Evolutionary conservation across 2,888 invertebrate genomes (phyloP).

Genomic region (Minunthozetes semirufus): DNA sequence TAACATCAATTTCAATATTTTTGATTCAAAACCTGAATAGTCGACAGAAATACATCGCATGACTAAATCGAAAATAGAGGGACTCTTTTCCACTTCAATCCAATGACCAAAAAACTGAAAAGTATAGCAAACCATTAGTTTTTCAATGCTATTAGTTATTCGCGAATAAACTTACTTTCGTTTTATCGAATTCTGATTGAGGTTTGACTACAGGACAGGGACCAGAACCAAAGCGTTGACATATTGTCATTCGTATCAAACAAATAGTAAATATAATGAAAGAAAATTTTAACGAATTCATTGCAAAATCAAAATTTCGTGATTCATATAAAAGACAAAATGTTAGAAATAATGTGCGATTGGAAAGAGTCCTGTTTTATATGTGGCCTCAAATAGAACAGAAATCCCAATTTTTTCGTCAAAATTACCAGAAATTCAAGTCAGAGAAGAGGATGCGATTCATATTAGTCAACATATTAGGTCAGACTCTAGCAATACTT

Average conservation of each 20-base stretch:
- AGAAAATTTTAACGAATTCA: conserved; percentile 4
- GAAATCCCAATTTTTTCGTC: conserved; percentile 21
- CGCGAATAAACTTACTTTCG: conserved; percentile 25
- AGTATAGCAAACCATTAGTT: neutral
- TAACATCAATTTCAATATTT: too few species aligned
- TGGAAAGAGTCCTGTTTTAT: conserved; percentile 25
- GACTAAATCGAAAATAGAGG: conserved; percentile 38
- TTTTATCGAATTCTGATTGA: conserved; percentile 37
- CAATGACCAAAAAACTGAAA: conserved; percentile 39
- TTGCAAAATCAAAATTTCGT: neutral
- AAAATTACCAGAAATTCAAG: conserved; percentile 29
- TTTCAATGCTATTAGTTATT: neutral
- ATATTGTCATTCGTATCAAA: neutral
- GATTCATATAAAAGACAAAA: conserved; percentile 14
- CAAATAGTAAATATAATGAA: neutral
- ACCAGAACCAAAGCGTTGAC: conserved; percentile 38
- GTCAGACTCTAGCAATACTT: neutral
- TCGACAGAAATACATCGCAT: conserved; percentile 38
- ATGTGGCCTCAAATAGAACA: conserved; percentile 20
- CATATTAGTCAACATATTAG: conserved; percentile 7
- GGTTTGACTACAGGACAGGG: conserved; percentile 37
- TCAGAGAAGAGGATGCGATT: conserved; percentile 31
- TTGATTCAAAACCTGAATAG: conserved; percentile 24
- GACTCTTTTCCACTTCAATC: conserved; percentile 39
- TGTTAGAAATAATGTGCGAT: neutral